Conservation (phyloP, 2,113 vertebrate species). For the Micromys minutus region DNA sequence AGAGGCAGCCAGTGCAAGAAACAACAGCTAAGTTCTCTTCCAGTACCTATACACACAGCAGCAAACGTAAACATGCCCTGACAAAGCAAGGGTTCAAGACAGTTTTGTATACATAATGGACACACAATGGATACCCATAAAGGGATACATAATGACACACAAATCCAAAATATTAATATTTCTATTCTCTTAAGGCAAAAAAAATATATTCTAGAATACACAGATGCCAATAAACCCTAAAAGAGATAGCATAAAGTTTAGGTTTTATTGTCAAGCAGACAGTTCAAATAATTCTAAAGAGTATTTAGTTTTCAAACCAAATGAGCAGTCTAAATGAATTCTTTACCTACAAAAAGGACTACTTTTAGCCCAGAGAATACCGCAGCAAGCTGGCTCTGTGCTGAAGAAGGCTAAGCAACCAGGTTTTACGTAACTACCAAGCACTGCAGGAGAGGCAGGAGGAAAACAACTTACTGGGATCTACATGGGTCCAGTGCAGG, state of each 20-base stretch:
- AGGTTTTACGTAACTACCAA: slow-evolving; percentile 60
- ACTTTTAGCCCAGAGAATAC: slow-evolving; percentile 50
- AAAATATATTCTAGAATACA: not conserved
- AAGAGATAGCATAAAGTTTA: not conserved
- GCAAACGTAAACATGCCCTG: no score
- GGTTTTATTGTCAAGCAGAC: not conserved
- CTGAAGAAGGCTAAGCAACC: slow-evolving; percentile 43
- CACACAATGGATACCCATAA: no score
- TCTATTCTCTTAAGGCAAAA: not conserved
- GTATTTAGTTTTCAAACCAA: slow-evolving; percentile 14
- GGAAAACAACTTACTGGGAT: slow-evolving; percentile 54
- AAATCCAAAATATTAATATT: slow-evolving; percentile 3
- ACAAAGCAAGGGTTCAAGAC: not conserved
- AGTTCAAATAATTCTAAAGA: slow-evolving; percentile 23
- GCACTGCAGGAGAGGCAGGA: slow-evolving; percentile 45
- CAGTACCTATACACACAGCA: no score
- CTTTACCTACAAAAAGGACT: slow-evolving; percentile 57
- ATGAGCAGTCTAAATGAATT: slow-evolving; percentile 25
- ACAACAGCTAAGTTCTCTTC: not conserved
- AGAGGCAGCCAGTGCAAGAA: not conserved
- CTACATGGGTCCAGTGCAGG: not conserved
- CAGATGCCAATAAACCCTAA: not conserved
- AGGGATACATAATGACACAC: not conserved
- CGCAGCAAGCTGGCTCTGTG: slow-evolving; percentile 3
- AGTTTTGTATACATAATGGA: no score